Evolutionary conservation across 2,797 vertebrate species (phyloP), one percentile per base, ranked within the genome.

Genomic region (Schizopygopsis pylzovi): DNA sequence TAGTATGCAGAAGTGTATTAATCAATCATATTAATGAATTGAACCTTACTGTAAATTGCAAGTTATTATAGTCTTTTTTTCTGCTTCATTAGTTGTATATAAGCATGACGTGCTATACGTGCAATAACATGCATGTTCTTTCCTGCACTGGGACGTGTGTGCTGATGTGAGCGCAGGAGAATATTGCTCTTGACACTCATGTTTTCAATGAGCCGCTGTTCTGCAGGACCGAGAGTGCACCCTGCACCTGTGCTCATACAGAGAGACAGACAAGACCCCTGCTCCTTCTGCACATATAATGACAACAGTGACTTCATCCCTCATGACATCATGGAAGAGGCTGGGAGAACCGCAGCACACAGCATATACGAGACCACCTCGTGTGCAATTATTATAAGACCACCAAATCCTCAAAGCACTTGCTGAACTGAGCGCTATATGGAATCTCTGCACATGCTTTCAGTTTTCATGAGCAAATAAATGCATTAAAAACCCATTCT

Each of bases 271-370:
- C 78, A 28, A 81, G 86, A 88, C 43, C 83, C 54, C 72, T 18
- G 75, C 81, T 88, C 43, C 56, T 73, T 61, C 41, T 87, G 85
- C 68, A 87, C 61, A 28, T 37, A 25, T 65, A 87, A 84, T 80
- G 86, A 89, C 87, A 86, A 77, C 70, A 56, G 52, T 90, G 89
- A 90, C 81, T 83, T 90, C 88, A 90, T 86, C 70, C 41, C 63
- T 67, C 25, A 84, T 90, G 85, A 90, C 87, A 88, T 90, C 88
- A 90, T 88, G 88, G 85, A 85, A 89, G 78, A 81, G 87, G 54
- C 78, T 79, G 71, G 63, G 28, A 67, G 15, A 67, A 67, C 28
- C 28, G n/a, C 56, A 61, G 56, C 22, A 20, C 82, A 68, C 77
- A 16, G 63, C 28, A 67, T 67, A 67, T 67, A 67, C 18, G 28